Base-by-base conservation (phyloP, 2,888 invertebrate species). In the Caenorhabditis auriculariae region DNA sequence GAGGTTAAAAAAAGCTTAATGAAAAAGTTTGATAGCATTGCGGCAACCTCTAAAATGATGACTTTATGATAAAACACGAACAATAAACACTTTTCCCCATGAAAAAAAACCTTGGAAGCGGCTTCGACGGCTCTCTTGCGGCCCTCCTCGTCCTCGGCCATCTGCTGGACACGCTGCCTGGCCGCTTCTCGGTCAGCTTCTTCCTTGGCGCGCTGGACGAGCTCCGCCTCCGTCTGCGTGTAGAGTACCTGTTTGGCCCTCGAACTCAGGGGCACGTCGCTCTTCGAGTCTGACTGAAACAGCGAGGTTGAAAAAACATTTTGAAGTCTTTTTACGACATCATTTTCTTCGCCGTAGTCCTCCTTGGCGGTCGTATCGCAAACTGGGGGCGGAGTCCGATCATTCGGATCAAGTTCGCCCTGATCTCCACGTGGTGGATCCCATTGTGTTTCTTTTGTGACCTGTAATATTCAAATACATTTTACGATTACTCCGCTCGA, bases 381-480 rank as follows among this genome's bases (percentile, higher is more conserved):
- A 4, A 45, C 39, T n/a, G 43, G 52, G 15, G 59, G 58, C 15
- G 54, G 55, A 4, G 55, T 43, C 15, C 28, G n/a, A 6, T 48
- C 48, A 9, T 19, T 32, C 17, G 62, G 62, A 38, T 66, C 61
- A 2, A 59, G 35, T 7, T 46, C 41, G 1, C 58, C 65, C 49
- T 58, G 54, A 5, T 61, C 66, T 2, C 53, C 23, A 4, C 32
- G 26, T 15, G 66, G 66, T 9, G 47, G 49, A 2, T 43, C 9
- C 66, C 66, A 66, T 45, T 66, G 66, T 5, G 62, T 60, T 41
- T 56, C 56, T 41, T 57, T 58, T 12, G 63, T 63, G 9, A 37
- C 9, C 41, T 41, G 19, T n/a, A 41, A 12, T 9, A n/a, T 41
- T 19, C 17, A 32, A 47, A 32, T 32, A n/a, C n/a, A n/a, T n/a